Evolutionary conservation across 2,888 invertebrate species (phyloP).

Genomic region (Cryptocephalus moraei): DNA sequence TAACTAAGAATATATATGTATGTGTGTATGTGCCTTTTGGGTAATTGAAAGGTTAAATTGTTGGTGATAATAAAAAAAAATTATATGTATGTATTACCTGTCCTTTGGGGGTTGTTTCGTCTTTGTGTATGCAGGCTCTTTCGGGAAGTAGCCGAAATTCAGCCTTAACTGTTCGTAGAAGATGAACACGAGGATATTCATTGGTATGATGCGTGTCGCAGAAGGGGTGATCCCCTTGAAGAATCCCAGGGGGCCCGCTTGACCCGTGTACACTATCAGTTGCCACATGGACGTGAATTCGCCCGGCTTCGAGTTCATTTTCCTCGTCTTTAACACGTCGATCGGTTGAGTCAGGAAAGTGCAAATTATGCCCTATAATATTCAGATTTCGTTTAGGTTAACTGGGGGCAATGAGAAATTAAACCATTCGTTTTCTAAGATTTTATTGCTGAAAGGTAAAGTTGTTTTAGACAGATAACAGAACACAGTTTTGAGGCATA

Average conservation of each 20-base stretch:
- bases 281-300: slow-evolving; percentile 66
- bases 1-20: too few relatives aligned
- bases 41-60: too few relatives aligned
- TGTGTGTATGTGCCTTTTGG: too few relatives aligned
- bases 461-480: too few relatives aligned
- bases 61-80: too few relatives aligned
- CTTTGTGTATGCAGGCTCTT: background rate
- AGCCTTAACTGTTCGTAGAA: slow-evolving; percentile 88
- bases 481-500: too few relatives aligned
- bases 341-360: slow-evolving; percentile 91
- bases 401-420: background rate
- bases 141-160: slow-evolving; percentile 51
- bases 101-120: too few relatives aligned
- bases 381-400: background rate
- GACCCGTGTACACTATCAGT: slow-evolving; percentile 70
- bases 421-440: background rate
- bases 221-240: slow-evolving; percentile 94
- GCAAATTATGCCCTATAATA: slow-evolving; percentile 68
- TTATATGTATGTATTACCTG: too few relatives aligned
- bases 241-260: slow-evolving; percentile 81
- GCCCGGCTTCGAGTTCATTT: slow-evolving; percentile 94
- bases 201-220: slow-evolving; percentile 89
- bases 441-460: too few relatives aligned
- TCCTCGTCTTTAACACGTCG: slow-evolving; percentile 92
- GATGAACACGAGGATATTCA: slow-evolving; percentile 90